phyloP scores from a whole-genome alignment of 2,113 vertebrate genomes.

The Spea bombifrons region DNA sequence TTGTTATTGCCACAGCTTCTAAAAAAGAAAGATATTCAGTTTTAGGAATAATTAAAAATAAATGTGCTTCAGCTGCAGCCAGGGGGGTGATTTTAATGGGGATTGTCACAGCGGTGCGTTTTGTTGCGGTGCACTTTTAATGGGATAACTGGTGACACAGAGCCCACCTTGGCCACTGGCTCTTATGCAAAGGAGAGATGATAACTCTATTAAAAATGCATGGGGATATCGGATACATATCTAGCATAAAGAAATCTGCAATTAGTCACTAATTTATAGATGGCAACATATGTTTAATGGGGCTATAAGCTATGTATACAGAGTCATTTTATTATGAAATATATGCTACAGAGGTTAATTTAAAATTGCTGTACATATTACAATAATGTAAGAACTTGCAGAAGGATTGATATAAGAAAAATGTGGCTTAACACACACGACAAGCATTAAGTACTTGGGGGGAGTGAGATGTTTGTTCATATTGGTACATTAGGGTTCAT shows the following conservation, averaged over 20 bases:
- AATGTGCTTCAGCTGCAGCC: slow-evolving; percentile 68
- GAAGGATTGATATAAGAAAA: too few relatives aligned
- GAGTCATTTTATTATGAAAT: slow-evolving; percentile 27
- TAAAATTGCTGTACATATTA: not conserved
- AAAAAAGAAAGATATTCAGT: slow-evolving; percentile 53
- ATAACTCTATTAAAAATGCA: slow-evolving; percentile 75
- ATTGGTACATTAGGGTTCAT: too few relatives aligned
- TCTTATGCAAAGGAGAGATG: slow-evolving; percentile 61
- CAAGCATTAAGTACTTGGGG: too few relatives aligned
- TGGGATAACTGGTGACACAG: slow-evolving; percentile 51
- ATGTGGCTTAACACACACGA: too few relatives aligned
- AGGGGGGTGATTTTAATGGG: slow-evolving; percentile 79
- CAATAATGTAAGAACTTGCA: not conserved
- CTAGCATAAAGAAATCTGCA: slow-evolving; percentile 72
- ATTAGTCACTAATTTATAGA: slow-evolving; percentile 81
- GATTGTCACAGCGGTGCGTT: slow-evolving; percentile 66
- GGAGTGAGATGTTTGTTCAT: too few relatives aligned
- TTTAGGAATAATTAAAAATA: slow-evolving; percentile 69
- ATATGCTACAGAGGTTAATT: not conserved
- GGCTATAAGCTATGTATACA: slow-evolving; percentile 65
- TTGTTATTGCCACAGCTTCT: slow-evolving; percentile 48
- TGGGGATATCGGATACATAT: slow-evolving; percentile 67
- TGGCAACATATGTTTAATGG: slow-evolving; percentile 60
- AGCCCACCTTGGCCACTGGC: slow-evolving; percentile 58
- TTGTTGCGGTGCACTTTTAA: slow-evolving; percentile 61